phyloP scores from a whole-genome alignment of 2,113 vertebrate species.

The Bettongia penicillata region DNA sequence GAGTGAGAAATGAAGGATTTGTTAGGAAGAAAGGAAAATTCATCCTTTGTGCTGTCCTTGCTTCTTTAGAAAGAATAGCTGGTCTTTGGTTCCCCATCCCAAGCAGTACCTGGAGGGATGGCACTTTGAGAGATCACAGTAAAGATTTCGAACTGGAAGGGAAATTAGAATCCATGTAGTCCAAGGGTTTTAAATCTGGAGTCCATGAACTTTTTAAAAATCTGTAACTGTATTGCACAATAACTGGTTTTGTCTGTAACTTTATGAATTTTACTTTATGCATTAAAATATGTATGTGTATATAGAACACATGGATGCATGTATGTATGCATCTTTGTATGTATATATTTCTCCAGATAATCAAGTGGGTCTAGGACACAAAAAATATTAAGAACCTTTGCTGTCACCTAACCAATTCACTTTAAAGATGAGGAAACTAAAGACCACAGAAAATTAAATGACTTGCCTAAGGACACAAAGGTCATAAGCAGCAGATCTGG shows the following conservation, averaged over 20 bases:
- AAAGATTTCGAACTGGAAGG: background rate
- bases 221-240: background rate
- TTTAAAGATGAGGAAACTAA: too few relatives aligned
- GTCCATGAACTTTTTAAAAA: background rate
- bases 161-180: background rate
- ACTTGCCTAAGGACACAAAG: background rate
- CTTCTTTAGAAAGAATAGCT: slow-evolving; percentile 27
- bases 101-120: background rate
- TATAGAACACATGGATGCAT: background rate
- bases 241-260: background rate
- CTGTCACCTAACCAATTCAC: background rate
- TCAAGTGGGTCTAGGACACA: background rate
- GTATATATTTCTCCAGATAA: background rate
- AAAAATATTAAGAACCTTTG: background rate
- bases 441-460: background rate
- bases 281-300: background rate
- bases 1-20: background rate
- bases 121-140: background rate
- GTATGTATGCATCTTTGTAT: background rate
- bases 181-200: background rate
- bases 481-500: background rate
- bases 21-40: background rate
- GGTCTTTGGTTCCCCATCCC: background rate
- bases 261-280: background rate
- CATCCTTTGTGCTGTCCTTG: background rate